phyloP scores from a whole-genome alignment of 2,113 vertebrate genomes.

The Chloroceryle aenea region DNA sequence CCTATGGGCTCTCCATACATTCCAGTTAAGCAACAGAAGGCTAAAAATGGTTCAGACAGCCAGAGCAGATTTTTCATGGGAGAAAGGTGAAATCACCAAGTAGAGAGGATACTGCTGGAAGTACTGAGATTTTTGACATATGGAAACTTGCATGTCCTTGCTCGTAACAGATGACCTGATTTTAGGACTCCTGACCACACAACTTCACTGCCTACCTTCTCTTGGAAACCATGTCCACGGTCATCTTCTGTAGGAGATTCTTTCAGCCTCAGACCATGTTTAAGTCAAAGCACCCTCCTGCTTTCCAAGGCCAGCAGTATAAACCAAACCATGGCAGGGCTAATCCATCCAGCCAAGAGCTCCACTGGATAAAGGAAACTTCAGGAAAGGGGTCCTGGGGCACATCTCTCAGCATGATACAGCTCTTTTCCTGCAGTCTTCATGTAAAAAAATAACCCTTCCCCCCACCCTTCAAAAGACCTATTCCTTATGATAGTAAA shows the following conservation, averaged over 20 bases:
- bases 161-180: background rate
- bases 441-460: background rate
- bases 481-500: slow-evolving; percentile 13
- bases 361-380: background rate
- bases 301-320: background rate
- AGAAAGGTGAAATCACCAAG: background rate
- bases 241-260: background rate
- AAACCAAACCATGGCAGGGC: background rate
- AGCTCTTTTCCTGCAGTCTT: background rate
- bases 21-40: background rate
- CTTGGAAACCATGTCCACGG: background rate
- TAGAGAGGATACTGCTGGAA: background rate
- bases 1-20: background rate
- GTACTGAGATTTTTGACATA: background rate
- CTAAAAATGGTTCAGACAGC: background rate
- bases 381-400: background rate
- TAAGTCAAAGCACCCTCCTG: background rate
- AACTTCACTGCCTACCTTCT: background rate
- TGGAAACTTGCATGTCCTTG: background rate
- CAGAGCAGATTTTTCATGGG: background rate
- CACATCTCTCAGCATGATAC: slow-evolving; percentile 5
- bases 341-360: background rate
- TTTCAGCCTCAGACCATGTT: background rate
- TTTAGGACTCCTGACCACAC: background rate
- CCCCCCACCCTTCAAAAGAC: background rate